phyloP scores from a whole-genome alignment of 2,888 invertebrate species.

The Idaea biselata region DNA sequence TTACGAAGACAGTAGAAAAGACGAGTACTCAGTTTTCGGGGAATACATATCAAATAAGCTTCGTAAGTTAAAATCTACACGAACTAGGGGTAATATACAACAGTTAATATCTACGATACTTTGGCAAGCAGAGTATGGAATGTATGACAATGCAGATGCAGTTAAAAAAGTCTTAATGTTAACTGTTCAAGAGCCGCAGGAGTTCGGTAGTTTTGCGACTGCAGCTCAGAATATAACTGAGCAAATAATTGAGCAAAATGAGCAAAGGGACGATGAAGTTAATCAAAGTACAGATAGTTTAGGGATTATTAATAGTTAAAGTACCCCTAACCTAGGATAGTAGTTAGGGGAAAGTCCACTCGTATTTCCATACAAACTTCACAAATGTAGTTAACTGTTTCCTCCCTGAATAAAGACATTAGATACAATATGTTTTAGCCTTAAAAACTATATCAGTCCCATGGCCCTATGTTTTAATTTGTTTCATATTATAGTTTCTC shows the following conservation, averaged over 20 bases:
- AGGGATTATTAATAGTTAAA: conserved; percentile 7
- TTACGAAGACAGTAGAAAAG: conserved; percentile 43
- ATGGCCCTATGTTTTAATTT: no score
- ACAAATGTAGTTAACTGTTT: no score
- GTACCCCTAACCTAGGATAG: no score
- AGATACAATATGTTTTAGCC: no score
- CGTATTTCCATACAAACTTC: no score
- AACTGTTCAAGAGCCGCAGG: conserved; percentile 38
- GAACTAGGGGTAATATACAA: conserved; percentile 65
- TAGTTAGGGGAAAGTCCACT: no score
- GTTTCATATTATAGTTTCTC: no score
- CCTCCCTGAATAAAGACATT: no score
- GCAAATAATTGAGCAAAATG: conserved; percentile 10
- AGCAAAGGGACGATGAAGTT: conserved; percentile 18
- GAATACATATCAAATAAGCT: conserved; percentile 72
- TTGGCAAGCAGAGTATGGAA: conserved; percentile 72
- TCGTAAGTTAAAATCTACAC: conserved; percentile 55
- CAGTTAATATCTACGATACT: conserved; percentile 70
- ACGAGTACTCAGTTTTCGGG: conserved; percentile 68
- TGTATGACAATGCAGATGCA: conserved; percentile 64
- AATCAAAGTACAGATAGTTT: conserved; percentile 10
- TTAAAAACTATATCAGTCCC: no score
- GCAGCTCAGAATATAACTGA: conserved; percentile 18
- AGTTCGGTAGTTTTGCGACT: conserved; percentile 25
- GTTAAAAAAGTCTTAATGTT: conserved; percentile 62